Evolutionary conservation across 2,797 vertebrate species (phyloP).

Genomic region (Glyptemys insculpta): DNA sequence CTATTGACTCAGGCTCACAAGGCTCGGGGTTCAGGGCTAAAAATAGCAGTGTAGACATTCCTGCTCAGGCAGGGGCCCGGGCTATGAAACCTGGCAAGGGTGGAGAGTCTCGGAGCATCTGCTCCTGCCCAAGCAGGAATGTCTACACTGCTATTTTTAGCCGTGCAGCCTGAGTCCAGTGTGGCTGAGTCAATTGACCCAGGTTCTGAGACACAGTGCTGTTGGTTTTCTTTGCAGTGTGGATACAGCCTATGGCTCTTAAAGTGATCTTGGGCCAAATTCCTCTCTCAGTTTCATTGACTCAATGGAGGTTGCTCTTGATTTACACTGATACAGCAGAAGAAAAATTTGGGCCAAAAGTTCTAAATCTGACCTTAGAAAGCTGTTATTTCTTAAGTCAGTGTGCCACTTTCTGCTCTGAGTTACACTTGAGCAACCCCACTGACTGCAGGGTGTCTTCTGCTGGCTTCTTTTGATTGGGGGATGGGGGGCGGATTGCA

Average conservation of each 20-base stretch:
- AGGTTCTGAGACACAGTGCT: neutral
- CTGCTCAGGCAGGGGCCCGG: neutral
- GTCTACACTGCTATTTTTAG: neutral
- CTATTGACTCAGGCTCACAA: neutral
- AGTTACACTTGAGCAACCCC: neutral
- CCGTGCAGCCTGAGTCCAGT: neutral
- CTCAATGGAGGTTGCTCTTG: neutral
- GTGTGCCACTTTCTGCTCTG: neutral
- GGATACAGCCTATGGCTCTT: neutral
- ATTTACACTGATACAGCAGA: neutral
- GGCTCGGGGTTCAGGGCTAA: neutral
- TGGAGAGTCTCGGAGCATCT: neutral
- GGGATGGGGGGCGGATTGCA: neutral
- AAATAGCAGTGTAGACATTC: neutral
- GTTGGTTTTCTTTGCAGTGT: neutral
- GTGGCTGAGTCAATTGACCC: neutral
- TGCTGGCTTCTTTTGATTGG: neutral
- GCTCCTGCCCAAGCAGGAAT: neutral
- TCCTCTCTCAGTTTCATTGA: neutral
- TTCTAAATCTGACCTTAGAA: neutral
- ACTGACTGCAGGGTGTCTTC: neutral
- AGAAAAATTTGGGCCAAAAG: neutral
- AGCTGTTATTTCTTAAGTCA: neutral
- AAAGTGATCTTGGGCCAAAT: neutral
- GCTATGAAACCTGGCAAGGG: neutral